Base-by-base conservation (phyloP, 2,113 vertebrate genomes). In the Micromys minutus region DNA sequence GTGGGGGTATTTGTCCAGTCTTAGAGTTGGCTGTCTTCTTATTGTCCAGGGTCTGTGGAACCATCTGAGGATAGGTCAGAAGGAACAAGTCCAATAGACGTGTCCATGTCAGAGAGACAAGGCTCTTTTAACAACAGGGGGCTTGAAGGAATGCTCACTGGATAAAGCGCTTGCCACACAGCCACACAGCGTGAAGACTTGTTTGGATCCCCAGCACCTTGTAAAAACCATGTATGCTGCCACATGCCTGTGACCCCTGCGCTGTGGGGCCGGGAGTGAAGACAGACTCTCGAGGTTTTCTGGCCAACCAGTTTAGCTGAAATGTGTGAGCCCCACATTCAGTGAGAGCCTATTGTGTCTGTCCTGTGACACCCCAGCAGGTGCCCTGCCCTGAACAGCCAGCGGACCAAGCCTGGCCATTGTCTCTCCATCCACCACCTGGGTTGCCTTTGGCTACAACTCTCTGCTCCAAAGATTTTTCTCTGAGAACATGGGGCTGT, bases 381-480 rank as follows among this genome's bases (percentile, higher is more conserved):
- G 84, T 52, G 45, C 77, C 71, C 80, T 76, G 65, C 39, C 63
- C 39, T 17, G 29, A 19, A 0, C 31, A 22, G 42, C 15, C 83
- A 34, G 61, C 83, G 22, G 57, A 63, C 61, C 61, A 45, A 45
- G 31, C 83, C 42, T 1, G 4, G 45, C 15, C 21, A 50, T 69
- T 87, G 84, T 50, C 52, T 86, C 15, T 61, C 59, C 11, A 77
- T 19, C 72, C 45, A 11, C 55, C 72, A 45, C 55, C 42, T 81
- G n/a, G 71, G 87, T 57, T 94, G 47, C 39, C 69, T 87, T 24
- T 79, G 84, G 55, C 86, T 72, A 63, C 26, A 4, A 63, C 50
- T 80, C 55, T 91, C 59, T 17, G 63, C 6, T 85, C 59, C 88
- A n/a, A 94, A 81, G 50, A 72, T 55, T 85, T n/a, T 85, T 86